Base-by-base conservation (phyloP, 2,888 invertebrate genomes). In the Agrilus biguttatus region DNA sequence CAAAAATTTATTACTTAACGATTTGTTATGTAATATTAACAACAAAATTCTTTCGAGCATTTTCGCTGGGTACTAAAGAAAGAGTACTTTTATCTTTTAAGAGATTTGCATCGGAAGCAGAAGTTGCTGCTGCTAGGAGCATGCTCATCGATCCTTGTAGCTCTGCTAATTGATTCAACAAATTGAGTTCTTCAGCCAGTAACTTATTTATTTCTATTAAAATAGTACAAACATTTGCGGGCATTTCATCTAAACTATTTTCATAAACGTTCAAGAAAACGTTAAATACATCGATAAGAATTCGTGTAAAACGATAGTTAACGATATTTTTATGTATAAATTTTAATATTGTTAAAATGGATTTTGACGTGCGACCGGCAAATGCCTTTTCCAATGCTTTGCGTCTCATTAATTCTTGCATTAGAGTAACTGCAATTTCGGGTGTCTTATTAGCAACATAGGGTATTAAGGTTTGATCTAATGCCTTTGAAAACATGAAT, bases 331-430 rank as follows among this genome's bases (percentile, higher is more conserved):
- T 47, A 58, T 81, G 73, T n/a, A 92, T 68, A 63, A 91, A 97
- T 47, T 75, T 74, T 8, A 93, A 63, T 43, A 95, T 69, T 44
- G 67, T 66, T 6, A 71, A 67, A 23, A 91, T 65, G 2, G 77
- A 74, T 49, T 75, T 75, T 40, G 80, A 78, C 45, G 78, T 73
- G 45, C 88, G 71, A 2, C 83, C 83, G 37, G 77, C 74, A 37
- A 95, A 66, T 0, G 92, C 90, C 47, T 77, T 72, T 55, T 73
- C 70, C 14, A 97, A 66, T 1, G 82, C 86, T 60, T 82, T 79
- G 43, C 93, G 74, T 55, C 86, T 75, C n/a, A 85, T 80, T 47
- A 96, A 68, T 65, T 95, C 95, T 60, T 87, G 85, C 56, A 95
- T 72, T 6, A 93, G 70, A 40, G 83, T 77, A 32, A 89, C 78